These are phyloP conservation scores for Ruditapes philippinarum DNA, from an alignment of 1,140 invertebrate genomes.

Conservation along the genomic window DNA sequence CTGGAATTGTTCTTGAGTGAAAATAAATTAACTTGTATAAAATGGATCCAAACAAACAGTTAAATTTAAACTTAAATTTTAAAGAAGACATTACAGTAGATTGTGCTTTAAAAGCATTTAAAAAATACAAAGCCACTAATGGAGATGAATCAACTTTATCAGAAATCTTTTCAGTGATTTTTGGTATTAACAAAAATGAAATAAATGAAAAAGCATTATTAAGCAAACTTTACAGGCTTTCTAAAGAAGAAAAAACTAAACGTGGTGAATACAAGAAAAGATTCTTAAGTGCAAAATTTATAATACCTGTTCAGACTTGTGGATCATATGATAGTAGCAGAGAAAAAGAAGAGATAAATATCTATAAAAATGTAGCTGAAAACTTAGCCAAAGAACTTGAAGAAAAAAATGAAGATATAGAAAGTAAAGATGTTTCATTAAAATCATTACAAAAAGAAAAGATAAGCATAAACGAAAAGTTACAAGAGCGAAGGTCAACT, in stretches of 20 bases:
- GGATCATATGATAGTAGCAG: not conserved
- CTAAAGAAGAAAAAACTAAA: slow-evolving; percentile 17
- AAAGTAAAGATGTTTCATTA: not conserved
- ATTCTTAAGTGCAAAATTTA: slow-evolving; percentile 8
- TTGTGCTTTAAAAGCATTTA: not conserved
- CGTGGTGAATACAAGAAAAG: not conserved
- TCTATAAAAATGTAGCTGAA: not conserved
- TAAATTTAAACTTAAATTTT: too few relatives aligned
- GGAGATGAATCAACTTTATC: not conserved
- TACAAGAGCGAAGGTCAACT: slow-evolving; percentile 23
- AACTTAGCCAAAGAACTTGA: not conserved
- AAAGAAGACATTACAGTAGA: not conserved
- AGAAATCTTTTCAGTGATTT: not conserved
- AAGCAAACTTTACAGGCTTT: slow-evolving; percentile 22
- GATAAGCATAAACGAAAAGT: too few relatives aligned
- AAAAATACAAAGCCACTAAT: not conserved
- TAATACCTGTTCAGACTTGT: not conserved
- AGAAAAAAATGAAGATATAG: not conserved
- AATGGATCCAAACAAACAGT: too few relatives aligned
- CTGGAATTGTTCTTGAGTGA: too few relatives aligned
- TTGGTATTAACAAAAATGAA: not conserved
- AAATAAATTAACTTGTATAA: too few relatives aligned
- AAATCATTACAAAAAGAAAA: not conserved
- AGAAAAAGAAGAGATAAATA: not conserved
- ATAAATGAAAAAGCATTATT: slow-evolving; percentile 38